These are phyloP conservation scores for Arrhamphus sclerolepis DNA, from an alignment of 2,797 vertebrate species.

Conservation along the genomic window DNA sequence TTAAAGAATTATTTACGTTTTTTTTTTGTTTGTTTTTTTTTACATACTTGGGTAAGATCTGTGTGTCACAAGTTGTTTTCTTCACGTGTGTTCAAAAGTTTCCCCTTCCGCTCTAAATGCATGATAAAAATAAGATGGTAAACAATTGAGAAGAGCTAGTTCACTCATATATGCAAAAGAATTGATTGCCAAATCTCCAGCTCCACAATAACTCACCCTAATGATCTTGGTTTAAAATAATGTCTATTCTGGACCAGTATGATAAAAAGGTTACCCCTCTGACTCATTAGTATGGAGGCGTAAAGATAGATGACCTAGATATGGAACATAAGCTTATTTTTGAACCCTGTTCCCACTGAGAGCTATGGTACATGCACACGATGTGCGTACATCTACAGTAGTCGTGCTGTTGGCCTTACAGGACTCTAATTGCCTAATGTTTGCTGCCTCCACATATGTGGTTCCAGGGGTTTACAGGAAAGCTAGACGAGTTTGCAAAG, in stretches of 20 bases:
- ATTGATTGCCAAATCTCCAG: conserved; percentile 72
- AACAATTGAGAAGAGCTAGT: conserved; percentile 63
- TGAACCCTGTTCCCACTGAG: conserved; percentile 53
- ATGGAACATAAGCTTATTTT: conserved; percentile 74
- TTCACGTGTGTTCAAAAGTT: conserved; percentile 43
- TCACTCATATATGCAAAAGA: conserved; percentile 71
- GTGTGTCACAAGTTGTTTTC: conserved; percentile 49
- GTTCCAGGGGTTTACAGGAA: conserved; percentile 53
- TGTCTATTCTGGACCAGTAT: conserved; percentile 76
- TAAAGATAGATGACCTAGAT: conserved; percentile 85
- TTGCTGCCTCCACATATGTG: conserved; percentile 39
- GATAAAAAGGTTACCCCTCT: conserved; percentile 79
- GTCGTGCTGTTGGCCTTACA: conserved; percentile 26
- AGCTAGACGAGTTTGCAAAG: conserved; percentile 52
- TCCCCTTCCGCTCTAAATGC: conserved; percentile 43
- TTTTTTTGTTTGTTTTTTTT: too few relatives aligned
- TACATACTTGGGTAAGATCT: conserved; percentile 49
- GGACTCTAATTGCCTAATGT: conserved; percentile 21
- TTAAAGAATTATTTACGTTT: conserved; percentile 16
- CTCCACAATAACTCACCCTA: conserved; percentile 81
- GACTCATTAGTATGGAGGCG: conserved; percentile 79
- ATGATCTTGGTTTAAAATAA: conserved; percentile 84
- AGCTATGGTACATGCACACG: conserved; percentile 13
- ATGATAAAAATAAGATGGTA: conserved; percentile 52
- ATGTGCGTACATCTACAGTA: conserved; percentile 13